phyloP scores from a whole-genome alignment of 2,888 invertebrate genomes.

The Venusia cambrica region DNA sequence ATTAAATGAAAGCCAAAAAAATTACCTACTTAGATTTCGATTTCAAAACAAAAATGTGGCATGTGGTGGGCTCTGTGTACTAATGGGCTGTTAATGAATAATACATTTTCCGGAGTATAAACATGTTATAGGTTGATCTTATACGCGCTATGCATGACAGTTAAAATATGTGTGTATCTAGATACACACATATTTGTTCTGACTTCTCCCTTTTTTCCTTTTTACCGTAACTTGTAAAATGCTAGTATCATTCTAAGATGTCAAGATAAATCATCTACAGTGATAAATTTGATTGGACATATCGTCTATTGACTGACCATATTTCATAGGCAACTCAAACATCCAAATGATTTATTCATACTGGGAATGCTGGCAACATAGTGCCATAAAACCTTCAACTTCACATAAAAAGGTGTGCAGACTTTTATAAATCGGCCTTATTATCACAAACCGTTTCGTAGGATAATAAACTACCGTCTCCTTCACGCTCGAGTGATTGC shows the following conservation, averaged over 20 bases:
- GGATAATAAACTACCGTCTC: conserved; percentile 33
- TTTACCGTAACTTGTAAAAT: too few species aligned
- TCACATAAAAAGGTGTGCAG: conserved; percentile 33
- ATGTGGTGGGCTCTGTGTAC: too few species aligned
- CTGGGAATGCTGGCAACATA: conserved; percentile 7
- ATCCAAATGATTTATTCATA: conserved; percentile 23
- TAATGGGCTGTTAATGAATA: too few species aligned
- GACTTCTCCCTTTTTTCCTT: too few species aligned
- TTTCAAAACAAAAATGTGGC: too few species aligned
- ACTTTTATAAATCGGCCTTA: conserved; percentile 36
- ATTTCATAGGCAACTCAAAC: conserved; percentile 11
- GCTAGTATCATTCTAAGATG: background rate
- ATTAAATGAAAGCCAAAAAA: too few species aligned
- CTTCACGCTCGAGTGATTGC: conserved; percentile 16
- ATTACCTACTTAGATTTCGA: too few species aligned
- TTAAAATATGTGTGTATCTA: too few species aligned
- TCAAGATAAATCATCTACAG: background rate
- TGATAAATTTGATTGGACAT: background rate
- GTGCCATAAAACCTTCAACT: conserved; percentile 21
- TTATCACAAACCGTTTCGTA: conserved; percentile 36
- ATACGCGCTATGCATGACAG: too few species aligned
- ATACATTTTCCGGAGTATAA: too few species aligned
- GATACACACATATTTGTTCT: too few species aligned
- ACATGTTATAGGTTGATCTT: too few species aligned
- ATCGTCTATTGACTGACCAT: conserved; percentile 2